A percentile compares a stretch with the other conserved stretches of the same genome.
Conservation (phyloP, 1,140 invertebrate species). For the Bombus balteatus region DNA sequence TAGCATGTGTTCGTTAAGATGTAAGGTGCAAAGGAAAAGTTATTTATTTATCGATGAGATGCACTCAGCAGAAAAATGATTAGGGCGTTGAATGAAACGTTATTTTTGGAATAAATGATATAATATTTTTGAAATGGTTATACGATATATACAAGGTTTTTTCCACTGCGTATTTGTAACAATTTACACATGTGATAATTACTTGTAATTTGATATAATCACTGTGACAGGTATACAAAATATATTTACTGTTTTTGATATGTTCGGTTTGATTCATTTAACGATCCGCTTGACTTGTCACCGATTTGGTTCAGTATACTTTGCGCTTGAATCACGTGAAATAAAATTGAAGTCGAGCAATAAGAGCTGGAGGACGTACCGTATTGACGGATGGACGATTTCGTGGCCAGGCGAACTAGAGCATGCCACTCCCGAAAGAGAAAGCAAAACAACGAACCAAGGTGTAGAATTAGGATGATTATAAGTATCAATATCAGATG, state of each 20-base stretch:
- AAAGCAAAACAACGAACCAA: slow-evolving; percentile 82
- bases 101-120: slow-evolving; percentile 22
- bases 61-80: not conserved
- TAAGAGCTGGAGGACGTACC: slow-evolving; percentile 47
- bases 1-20: not conserved
- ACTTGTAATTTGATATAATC: not conserved
- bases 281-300: not conserved
- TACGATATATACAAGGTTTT: slow-evolving; percentile 10
- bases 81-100: not conserved
- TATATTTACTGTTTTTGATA: slow-evolving; percentile 3
- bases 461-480: slow-evolving; percentile 61
- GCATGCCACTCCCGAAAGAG: slow-evolving; percentile 83
- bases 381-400: slow-evolving; percentile 56
- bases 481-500: slow-evolving; percentile 53
- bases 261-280: slow-evolving; percentile 11
- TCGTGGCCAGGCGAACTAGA: slow-evolving; percentile 78
- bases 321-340: slow-evolving; percentile 23
- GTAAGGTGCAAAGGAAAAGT: not conserved
- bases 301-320: slow-evolving; percentile 22
- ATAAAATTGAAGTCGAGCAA: slow-evolving; percentile 28
- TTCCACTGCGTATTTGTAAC: slow-evolving; percentile 29
- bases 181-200: not conserved
- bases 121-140: slow-evolving; percentile 24
- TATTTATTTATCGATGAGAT: not conserved
- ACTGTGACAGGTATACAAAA: slow-evolving; percentile 3